Conservation (phyloP, 1,140 invertebrate species). For the Heliconius congener region DNA sequence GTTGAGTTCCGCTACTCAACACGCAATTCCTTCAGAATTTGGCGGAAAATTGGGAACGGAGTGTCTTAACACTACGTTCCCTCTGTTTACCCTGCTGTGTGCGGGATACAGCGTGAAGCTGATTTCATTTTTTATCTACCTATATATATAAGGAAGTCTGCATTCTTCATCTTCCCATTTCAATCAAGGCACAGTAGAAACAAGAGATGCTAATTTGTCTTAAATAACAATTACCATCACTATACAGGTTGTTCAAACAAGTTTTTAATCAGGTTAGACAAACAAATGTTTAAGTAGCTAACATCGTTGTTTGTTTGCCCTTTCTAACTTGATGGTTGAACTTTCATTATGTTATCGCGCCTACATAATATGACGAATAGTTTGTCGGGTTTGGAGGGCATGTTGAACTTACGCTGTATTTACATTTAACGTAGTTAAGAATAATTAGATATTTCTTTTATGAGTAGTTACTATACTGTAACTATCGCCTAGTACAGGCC, state of each 20-base stretch:
- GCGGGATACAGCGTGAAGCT: too few species aligned
- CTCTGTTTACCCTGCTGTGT: too few species aligned
- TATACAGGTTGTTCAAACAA: constrained; percentile 17
- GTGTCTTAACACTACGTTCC: too few species aligned
- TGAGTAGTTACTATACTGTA: too few species aligned
- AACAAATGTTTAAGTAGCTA: constrained; percentile 35
- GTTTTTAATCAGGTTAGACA: constrained; percentile 44
- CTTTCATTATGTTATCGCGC: constrained; percentile 41
- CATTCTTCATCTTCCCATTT: not conserved
- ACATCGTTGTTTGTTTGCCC: constrained; percentile 40
- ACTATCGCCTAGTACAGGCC: too few species aligned
- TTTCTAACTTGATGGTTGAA: constrained; percentile 41
- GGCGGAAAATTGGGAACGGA: too few species aligned
- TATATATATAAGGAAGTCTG: too few species aligned
- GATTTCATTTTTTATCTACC: too few species aligned
- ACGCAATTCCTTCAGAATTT: too few species aligned
- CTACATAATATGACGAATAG: constrained; percentile 24
- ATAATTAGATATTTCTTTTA: not conserved
- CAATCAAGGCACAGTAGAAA: not conserved
- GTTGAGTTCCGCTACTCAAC: too few species aligned
- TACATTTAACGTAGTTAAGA: not conserved
- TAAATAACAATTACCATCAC: not conserved
- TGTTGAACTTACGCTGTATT: not conserved
- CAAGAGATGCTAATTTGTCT: constrained; percentile 10
- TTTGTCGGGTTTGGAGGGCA: constrained; percentile 23